Evolutionary conservation across 2,797 vertebrate species (phyloP).

Genomic region (Rousettus madagascariensis): DNA sequence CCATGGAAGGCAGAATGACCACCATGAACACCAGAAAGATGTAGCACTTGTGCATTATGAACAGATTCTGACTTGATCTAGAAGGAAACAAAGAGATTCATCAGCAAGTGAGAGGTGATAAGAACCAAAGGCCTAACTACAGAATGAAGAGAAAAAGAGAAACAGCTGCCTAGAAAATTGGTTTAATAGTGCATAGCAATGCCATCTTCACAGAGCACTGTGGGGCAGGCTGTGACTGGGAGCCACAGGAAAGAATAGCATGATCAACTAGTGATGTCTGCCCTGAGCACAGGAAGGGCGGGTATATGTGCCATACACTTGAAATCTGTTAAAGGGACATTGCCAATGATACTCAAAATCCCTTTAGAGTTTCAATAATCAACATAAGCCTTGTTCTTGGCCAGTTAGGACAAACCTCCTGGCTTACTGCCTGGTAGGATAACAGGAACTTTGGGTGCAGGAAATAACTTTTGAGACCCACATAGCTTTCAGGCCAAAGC

Average conservation of each 20-base stretch:
- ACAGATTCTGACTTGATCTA: slow-evolving; percentile 94
- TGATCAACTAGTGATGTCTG: neutral
- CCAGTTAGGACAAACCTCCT: neutral
- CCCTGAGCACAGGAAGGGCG: neutral
- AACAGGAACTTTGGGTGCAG: neutral
- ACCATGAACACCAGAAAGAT: slow-evolving; percentile 97
- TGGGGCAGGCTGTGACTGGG: neutral
- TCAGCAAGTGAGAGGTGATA: neutral
- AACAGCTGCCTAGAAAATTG: neutral
- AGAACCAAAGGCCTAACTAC: neutral
- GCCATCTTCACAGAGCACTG: neutral
- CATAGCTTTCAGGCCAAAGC: neutral
- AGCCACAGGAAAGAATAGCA: neutral
- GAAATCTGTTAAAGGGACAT: neutral
- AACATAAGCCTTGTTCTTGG: neutral
- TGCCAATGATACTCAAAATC: neutral
- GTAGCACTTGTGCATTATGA: slow-evolving; percentile 97
- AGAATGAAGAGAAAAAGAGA: slow-evolving; percentile 61
- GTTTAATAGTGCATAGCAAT: fast-evolving
- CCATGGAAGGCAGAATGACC: slow-evolving; percentile 95
- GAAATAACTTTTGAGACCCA: neutral
- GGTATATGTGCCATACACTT: neutral
- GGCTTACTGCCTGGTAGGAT: neutral
- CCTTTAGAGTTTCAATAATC: neutral
- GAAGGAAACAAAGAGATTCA: slow-evolving; percentile 23